phyloP scores from a whole-genome alignment of 2,888 invertebrate species.

The Troides oblongomaculatus region DNA sequence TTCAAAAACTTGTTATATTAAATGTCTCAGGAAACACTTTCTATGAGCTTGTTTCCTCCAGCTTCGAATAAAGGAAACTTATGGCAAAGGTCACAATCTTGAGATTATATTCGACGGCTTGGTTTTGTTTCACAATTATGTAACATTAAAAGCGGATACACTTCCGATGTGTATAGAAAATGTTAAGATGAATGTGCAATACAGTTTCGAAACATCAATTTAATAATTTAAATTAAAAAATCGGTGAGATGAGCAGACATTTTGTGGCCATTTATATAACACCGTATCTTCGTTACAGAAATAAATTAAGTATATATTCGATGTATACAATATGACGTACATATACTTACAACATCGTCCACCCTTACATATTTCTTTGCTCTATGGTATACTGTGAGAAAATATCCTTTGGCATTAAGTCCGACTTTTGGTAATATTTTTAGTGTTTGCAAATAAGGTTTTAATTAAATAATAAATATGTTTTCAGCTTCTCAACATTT shows the following conservation, averaged over 20 bases:
- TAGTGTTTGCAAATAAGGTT: no score
- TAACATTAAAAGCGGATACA: constrained; percentile 14
- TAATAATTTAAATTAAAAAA: constrained; percentile 10
- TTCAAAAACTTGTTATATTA: background rate
- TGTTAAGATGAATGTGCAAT: constrained; percentile 12
- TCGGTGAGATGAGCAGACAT: constrained; percentile 11
- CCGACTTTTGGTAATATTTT: no score
- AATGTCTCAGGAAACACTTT: background rate
- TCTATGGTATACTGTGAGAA: no score
- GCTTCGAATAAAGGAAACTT: background rate
- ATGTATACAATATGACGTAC: no score
- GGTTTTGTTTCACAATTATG: constrained; percentile 7
- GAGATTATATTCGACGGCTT: background rate
- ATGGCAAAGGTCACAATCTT: constrained; percentile 8
- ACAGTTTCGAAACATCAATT: constrained; percentile 23
- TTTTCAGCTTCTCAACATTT: no score
- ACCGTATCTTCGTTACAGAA: background rate
- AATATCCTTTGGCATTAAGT: no score
- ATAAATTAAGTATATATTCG: no score
- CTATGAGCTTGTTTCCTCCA: background rate
- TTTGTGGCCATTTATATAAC: background rate
- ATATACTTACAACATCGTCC: no score
- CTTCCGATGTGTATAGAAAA: constrained; percentile 16
- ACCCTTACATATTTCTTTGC: no score
- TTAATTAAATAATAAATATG: no score